Base-by-base conservation (phyloP, 2,888 invertebrate species). In the Lasioglossum pauxillum region DNA sequence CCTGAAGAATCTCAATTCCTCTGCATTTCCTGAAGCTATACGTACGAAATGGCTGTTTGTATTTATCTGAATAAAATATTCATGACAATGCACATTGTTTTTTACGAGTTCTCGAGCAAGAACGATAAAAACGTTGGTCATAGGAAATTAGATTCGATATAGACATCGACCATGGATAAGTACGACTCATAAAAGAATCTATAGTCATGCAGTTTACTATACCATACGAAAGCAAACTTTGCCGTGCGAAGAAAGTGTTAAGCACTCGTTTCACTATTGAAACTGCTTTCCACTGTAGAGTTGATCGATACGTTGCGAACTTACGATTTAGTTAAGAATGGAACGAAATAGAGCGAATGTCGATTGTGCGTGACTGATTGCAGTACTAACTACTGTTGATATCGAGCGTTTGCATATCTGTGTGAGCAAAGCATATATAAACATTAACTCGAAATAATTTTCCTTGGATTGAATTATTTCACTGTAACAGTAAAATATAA, bases 361-460 rank as follows among this genome's bases (percentile, higher is more conserved):
- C 67, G 46, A 83, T 82, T 46, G 14, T 69, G 60, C 27, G 41
- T 77, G 64, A 83, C 38, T 77, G 16, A 10, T 67, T 41, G 19
- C 31, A 31, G 19, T 35, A 23, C 27, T 16, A 44, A n/a, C 27
- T 64, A 69, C 19, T 27, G 41, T 41, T 53, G 74, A 73, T 78
- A 84, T 84, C 78, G 84, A 77, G 64, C 83, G 72, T n/a, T 35
- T 14, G 44, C 19, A 46, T 35, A 23, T 64, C 41, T 41, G n/a
- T n/a, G 38, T 16, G 27, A 69, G 35, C 16, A 14, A 49, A n/a
- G 46, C 23, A 67, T 23, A 7, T 16, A 5, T 19, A 23, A 60
- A 57, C 2, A 31, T 64, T 41, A 7, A 0, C 10, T 73, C 7
- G 31, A 64, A 31, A 53, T 3, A 7, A 19, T 5, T 74, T 35